These are phyloP conservation scores for Sycophaga agraensis DNA, from an alignment of 1,140 invertebrate species.

Conservation along the genomic window DNA sequence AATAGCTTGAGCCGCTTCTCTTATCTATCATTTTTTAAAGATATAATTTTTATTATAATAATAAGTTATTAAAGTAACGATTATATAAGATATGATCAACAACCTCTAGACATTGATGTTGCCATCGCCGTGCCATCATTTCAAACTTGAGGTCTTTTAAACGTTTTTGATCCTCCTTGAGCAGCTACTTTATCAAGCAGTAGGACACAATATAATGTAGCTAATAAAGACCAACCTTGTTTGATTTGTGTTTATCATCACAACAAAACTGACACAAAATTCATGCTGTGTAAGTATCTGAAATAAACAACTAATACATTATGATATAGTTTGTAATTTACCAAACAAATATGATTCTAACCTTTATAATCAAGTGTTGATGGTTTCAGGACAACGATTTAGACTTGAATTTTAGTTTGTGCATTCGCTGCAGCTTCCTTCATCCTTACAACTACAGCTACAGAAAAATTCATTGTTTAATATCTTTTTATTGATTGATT, in stretches of 20 bases:
- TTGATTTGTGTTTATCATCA: conserved; percentile 83
- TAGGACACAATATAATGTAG: conserved; percentile 93
- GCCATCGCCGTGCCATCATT: conserved; percentile 96
- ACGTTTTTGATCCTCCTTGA: conserved; percentile 73
- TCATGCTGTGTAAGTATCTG: conserved; percentile 4
- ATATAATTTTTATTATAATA: no score
- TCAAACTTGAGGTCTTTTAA: conserved; percentile 93
- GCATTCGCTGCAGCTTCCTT: conserved; percentile 94
- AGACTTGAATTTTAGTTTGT: conserved; percentile 90
- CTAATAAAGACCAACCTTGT: conserved; percentile 94
- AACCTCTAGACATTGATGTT: conserved; percentile 96
- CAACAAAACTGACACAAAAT: not conserved
- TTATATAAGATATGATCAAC: conserved; percentile 6
- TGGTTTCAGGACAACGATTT: conserved; percentile 65
- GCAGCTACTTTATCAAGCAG: conserved; percentile 85
- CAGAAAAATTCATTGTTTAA: conserved; percentile 43
- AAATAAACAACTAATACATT: not conserved
- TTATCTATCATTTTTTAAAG: conserved; percentile 58
- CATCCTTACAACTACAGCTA: conserved; percentile 90
- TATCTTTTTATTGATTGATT: no score
- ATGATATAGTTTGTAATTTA: not conserved
- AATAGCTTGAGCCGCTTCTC: conserved; percentile 95
- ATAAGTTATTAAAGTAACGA: not conserved
- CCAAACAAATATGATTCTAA: conserved; percentile 49
- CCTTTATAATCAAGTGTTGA: conserved; percentile 64